Conservation (phyloP, 2,797 vertebrate species). For the Sebastiscus albofasciatus region DNA sequence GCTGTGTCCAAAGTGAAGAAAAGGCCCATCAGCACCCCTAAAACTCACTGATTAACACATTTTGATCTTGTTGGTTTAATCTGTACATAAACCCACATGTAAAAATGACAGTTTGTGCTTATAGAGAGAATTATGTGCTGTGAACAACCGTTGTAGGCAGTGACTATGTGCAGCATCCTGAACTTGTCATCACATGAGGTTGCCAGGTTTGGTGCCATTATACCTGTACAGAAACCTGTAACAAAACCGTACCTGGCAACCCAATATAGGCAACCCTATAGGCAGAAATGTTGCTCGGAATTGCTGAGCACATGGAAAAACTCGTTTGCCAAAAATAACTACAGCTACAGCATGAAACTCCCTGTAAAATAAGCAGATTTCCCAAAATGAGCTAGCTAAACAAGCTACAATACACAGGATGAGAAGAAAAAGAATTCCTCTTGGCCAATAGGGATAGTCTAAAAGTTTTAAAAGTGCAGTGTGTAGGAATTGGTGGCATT, state of each 20-base stretch:
- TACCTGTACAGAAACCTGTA: not conserved
- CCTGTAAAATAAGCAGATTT: not conserved
- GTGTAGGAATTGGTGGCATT: too few species aligned
- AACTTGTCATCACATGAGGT: not conserved
- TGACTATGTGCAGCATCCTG: not conserved
- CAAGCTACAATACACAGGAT: not conserved
- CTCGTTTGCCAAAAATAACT: not conserved
- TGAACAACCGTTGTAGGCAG: not conserved
- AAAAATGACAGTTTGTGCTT: not conserved
- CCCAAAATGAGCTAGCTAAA: not conserved
- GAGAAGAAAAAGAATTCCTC: too few species aligned
- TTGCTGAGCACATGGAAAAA: not conserved
- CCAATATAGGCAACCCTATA: not conserved
- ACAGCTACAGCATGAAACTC: too few species aligned
- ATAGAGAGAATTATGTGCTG: not conserved
- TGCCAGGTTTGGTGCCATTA: not conserved
- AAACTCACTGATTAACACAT: not conserved
- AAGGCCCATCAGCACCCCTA: not conserved
- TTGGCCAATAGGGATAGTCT: not conserved
- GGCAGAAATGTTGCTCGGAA: not conserved
- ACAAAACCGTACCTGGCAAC: not conserved
- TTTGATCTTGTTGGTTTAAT: not conserved
- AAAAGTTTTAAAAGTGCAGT: too few species aligned
- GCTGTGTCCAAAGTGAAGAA: not conserved
- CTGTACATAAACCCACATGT: not conserved